Evolutionary conservation across 92 coral and sea anemone species (phyloP).

Genomic region (Muricea muricata): DNA sequence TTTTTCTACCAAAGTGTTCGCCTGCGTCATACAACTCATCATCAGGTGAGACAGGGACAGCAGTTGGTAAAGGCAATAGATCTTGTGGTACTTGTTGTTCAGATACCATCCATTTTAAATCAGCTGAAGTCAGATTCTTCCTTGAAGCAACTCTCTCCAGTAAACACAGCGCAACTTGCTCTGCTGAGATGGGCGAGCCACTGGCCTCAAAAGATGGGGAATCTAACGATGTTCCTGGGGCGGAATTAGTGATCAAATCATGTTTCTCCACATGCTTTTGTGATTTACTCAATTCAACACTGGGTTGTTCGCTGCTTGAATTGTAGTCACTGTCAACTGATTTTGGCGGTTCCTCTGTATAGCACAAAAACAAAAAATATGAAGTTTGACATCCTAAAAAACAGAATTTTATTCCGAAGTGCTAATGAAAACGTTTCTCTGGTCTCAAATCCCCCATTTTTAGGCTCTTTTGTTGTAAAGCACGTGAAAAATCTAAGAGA

Average conservation of each 20-base stretch:
- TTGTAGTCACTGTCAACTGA: constrained; percentile 44
- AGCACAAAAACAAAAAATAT: neutral
- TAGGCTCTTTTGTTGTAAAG: no score
- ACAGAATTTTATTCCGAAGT: no score
- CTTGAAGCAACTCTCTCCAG: constrained; percentile 86
- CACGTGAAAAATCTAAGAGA: no score
- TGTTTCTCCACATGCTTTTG: neutral
- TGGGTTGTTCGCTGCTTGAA: constrained; percentile 17
- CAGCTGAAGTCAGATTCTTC: constrained; percentile 91
- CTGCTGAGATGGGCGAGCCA: constrained; percentile 84
- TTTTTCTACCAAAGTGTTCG: constrained; percentile 32
- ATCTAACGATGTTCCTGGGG: neutral
- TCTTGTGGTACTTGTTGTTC: constrained; percentile 94
- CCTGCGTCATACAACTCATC: constrained; percentile 65
- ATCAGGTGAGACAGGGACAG: constrained; percentile 92
- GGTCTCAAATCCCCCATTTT: no score
- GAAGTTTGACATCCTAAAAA: neutral
- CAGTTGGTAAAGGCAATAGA: constrained; percentile 86
- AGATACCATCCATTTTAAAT: constrained; percentile 94
- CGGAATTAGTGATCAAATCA: neutral
- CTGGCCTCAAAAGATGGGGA: constrained; percentile 10
- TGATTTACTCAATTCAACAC: constrained; percentile 13
- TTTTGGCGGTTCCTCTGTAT: constrained; percentile 31
- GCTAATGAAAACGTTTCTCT: no score
- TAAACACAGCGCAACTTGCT: constrained; percentile 87